Percentiles rank a stretch among this genome's conserved stretches.
These are phyloP conservation scores for Latrodectus hesperus DNA, from an alignment of 2,888 invertebrate genomes.

Conservation along the genomic window DNA sequence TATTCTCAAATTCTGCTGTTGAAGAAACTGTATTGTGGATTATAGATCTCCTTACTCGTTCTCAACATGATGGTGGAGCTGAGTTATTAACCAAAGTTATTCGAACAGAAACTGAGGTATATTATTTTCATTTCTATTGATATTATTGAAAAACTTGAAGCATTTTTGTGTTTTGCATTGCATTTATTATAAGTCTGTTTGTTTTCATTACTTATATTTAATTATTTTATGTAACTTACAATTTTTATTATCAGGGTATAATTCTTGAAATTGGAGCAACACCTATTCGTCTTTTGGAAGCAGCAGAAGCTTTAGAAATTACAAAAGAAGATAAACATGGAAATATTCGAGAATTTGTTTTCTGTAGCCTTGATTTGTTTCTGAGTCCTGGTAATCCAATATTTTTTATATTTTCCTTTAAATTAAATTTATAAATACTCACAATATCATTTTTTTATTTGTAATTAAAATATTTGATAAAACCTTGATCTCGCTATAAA, in stretches of 20 bases:
- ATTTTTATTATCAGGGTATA: conserved; percentile 33
- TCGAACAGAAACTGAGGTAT: conserved; percentile 29
- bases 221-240: neutral
- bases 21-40: conserved; percentile 46
- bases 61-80: conserved; percentile 54
- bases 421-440: no score
- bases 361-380: conserved; percentile 49
- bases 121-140: neutral
- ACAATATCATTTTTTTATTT: neutral
- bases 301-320: conserved; percentile 60
- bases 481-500: neutral
- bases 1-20: conserved; percentile 35
- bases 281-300: conserved; percentile 47
- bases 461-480: neutral
- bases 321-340: conserved; percentile 63
- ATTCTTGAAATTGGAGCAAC: conserved; percentile 58
- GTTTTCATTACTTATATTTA: neutral
- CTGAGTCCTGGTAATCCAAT: conserved; percentile 43
- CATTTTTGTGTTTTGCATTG: neutral
- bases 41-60: conserved; percentile 35
- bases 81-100: conserved; percentile 38
- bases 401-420: neutral
- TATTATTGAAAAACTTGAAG: neutral
- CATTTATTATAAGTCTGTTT: neutral
- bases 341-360: conserved; percentile 57